phyloP scores from a whole-genome alignment of 2,797 vertebrate species.

The Tokudaia tokunoshimensis region DNA sequence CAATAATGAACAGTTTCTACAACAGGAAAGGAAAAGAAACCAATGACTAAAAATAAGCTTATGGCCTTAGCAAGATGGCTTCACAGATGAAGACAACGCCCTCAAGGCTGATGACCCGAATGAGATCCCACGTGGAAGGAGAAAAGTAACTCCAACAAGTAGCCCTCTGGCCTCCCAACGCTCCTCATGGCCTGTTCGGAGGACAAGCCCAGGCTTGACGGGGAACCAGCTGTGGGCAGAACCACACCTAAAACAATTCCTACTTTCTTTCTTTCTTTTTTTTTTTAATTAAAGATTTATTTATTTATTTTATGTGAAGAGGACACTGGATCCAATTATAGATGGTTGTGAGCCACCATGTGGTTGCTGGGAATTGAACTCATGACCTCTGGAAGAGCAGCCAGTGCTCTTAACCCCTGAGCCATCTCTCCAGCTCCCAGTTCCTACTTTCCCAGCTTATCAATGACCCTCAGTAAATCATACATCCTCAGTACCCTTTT shows the following conservation, averaged over 20 bases:
- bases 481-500: not conserved
- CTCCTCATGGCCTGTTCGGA: not conserved
- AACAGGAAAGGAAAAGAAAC: not conserved
- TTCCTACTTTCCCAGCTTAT: not conserved
- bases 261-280: not conserved
- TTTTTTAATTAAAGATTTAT: too few species aligned
- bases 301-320: too few species aligned
- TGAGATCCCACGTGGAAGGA: not conserved
- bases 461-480: not conserved
- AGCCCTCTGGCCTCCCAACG: not conserved
- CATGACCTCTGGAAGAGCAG: too few species aligned
- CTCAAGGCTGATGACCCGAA: not conserved
- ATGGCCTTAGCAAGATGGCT: not conserved
- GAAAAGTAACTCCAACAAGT: not conserved
- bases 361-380: too few species aligned
- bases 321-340: too few species aligned
- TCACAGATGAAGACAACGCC: not conserved
- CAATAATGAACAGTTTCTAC: not conserved
- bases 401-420: too few species aligned
- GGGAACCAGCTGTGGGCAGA: not conserved
- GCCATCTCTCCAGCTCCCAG: too few species aligned
- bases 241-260: not conserved
- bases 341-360: too few species aligned
- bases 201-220: not conserved
- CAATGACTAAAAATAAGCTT: not conserved